These are phyloP conservation scores for Cyclopterus lumpus DNA, from an alignment of 2,797 vertebrate species.

Conservation along the genomic window DNA sequence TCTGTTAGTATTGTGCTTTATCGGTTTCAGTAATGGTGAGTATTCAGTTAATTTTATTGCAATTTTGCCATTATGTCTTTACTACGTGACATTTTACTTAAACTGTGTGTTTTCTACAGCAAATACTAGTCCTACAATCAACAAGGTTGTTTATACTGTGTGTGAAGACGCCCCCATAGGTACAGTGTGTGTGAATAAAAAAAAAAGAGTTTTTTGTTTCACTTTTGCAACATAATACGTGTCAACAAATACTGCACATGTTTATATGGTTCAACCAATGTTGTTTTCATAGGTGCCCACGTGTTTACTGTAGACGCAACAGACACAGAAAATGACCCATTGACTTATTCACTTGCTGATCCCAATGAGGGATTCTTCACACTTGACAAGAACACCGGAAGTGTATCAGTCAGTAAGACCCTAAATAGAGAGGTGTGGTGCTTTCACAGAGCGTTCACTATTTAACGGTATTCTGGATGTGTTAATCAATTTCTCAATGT, in stretches of 20 bases:
- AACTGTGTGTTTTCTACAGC: conserved; percentile 56
- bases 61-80: background rate
- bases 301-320: conserved; percentile 82
- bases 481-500: background rate
- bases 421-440: conserved; percentile 85
- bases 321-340: conserved; percentile 62
- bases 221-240: background rate
- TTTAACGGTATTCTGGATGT: background rate
- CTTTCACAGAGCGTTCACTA: background rate
- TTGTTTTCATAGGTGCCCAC: conserved; percentile 53
- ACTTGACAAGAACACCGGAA: conserved; percentile 10
- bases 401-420: background rate
- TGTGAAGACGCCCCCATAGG: conserved; percentile 63
- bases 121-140: conserved; percentile 44
- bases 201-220: background rate
- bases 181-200: conserved; percentile 33
- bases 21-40: conserved; percentile 66
- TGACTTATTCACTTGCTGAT: conserved; percentile 79
- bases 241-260: background rate
- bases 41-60: background rate
- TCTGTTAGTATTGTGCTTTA: conserved; percentile 67
- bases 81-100: background rate
- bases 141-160: rapidly evolving
- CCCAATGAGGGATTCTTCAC: conserved; percentile 64
- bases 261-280: background rate